Base-by-base conservation (phyloP, 2,797 vertebrate genomes). In the Monodelphis domestica region DNA sequence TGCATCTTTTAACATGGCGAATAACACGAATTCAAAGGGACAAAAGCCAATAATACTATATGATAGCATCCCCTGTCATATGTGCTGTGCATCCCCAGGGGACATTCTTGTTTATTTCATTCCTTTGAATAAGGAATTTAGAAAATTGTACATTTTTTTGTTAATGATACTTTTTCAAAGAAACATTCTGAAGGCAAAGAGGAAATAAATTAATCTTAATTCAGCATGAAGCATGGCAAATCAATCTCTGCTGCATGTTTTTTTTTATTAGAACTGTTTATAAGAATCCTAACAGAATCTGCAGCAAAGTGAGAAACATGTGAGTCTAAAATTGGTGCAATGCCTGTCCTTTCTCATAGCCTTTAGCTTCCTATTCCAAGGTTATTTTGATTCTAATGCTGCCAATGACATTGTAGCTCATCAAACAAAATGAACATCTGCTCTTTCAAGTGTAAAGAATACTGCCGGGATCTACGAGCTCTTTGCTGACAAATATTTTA, bases 391-490 rank as follows among this genome's bases (percentile, higher is more conserved):
- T 97, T 59, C 90, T 54, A 93, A 78, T 52, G 10, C 29, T 96
- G 92, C 52, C 63, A 90, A 89, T 92, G 87, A n/a, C 92, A 96
- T 91, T 95, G 91, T 91, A 97, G 89, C 87, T 97, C 96, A 96
- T 97, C 96, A 97, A 91, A 96, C 89, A 95, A 93, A 95, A 51
- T 59, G 95, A 98, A 94, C 95, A 96, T 96, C 95, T 97, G 92
- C 91, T 97, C 93, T 97, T 97, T 97, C 94, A 97, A 98, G 95
- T 94, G 91, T 93, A 96, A 96, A 97, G 93, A 95, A 90, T 89
- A 94, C 95, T 91, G 56, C 51, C 93, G 94, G 91, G 91, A 97
- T 92, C 91, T 90, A 95, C 94, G 88, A 96, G 63, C 93, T 93
- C 96, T 96, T 98, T 97, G 90, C 94, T 97, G 94, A 97, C 94